Evolutionary conservation across 2,113 vertebrate genomes (phyloP).

Genomic region (Oreochromis spilurus): DNA sequence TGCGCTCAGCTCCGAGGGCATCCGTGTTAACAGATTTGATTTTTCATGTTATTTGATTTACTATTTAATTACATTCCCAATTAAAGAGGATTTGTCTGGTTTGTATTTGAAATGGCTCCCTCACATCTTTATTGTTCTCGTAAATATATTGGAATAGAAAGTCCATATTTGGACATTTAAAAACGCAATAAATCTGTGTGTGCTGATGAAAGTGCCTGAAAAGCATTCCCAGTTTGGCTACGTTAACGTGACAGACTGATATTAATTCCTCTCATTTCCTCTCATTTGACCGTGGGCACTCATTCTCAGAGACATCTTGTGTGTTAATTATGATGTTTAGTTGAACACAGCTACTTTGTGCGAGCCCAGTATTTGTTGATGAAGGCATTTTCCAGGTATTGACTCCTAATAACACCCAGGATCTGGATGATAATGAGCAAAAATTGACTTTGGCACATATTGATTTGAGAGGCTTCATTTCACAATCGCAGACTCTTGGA

Average conservation of each 20-base stretch:
- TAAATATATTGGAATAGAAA: not conserved
- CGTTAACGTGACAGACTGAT: not conserved
- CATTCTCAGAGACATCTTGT: not conserved
- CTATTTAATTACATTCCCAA: not conserved
- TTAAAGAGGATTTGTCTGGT: not conserved
- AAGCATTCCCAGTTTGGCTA: not conserved
- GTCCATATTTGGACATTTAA: not conserved
- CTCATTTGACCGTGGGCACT: not conserved
- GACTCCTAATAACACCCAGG: constrained; percentile 77
- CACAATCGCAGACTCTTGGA: constrained; percentile 73
- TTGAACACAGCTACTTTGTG: not conserved
- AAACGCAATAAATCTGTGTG: not conserved
- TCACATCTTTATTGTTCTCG: not conserved
- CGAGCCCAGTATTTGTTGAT: constrained; percentile 51
- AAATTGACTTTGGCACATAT: constrained; percentile 80
- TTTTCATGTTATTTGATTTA: not conserved
- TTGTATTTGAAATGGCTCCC: not conserved
- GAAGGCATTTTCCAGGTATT: constrained; percentile 74
- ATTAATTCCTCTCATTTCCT: constrained; percentile 23
- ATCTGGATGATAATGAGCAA: constrained; percentile 78
- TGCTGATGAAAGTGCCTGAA: not conserved
- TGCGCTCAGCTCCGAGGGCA: not conserved
- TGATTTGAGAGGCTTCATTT: constrained; percentile 77
- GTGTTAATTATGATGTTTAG: constrained; percentile 22
- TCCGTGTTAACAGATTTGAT: not conserved